Conservation (phyloP, 2,797 vertebrate genomes). For the Epinephelus malabaricus region DNA sequence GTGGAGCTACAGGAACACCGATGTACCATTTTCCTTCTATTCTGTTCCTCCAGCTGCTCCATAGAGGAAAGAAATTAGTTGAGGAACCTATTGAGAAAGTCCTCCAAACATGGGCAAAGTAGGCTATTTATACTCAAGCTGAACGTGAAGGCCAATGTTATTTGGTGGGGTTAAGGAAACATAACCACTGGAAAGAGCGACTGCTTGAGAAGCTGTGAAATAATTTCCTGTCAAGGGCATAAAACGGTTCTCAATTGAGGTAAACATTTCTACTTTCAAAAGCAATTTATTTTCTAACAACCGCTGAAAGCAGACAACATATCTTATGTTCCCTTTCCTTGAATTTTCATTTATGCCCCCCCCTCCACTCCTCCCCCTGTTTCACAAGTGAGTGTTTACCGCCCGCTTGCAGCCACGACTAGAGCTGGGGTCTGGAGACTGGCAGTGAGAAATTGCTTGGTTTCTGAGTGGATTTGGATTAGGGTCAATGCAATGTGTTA, state of each 20-base stretch:
- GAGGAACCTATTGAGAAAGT: slow-evolving; percentile 69
- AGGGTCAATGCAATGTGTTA: slow-evolving; percentile 78
- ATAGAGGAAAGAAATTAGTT: slow-evolving; percentile 76
- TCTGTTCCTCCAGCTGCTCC: slow-evolving; percentile 57
- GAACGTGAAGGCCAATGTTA: slow-evolving; percentile 80
- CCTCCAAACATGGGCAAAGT: slow-evolving; percentile 73
- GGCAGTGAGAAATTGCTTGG: slow-evolving; percentile 74
- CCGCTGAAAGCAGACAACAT: slow-evolving; percentile 84
- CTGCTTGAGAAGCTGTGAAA: slow-evolving; percentile 80
- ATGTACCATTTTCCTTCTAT: slow-evolving; percentile 52
- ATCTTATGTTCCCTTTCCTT: slow-evolving; percentile 82
- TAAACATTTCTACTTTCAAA: slow-evolving; percentile 86
- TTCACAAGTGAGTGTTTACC: slow-evolving; percentile 73
- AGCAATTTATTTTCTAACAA: slow-evolving; percentile 87
- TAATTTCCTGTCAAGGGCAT: slow-evolving; percentile 84
- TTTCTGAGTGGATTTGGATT: slow-evolving; percentile 79
- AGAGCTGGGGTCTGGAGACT: slow-evolving; percentile 71
- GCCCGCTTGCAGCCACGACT: slow-evolving; percentile 48
- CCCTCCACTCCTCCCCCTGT: slow-evolving; percentile 20
- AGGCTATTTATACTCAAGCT: slow-evolving; percentile 76
- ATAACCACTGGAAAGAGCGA: slow-evolving; percentile 82
- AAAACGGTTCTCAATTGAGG: slow-evolving; percentile 83
- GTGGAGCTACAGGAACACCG: slow-evolving; percentile 60
- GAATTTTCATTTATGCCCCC: slow-evolving; percentile 80
- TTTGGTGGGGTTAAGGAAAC: slow-evolving; percentile 85